These are phyloP conservation scores for Octodonta nipae DNA, from an alignment of 2,888 invertebrate genomes.

Conservation along the genomic window DNA sequence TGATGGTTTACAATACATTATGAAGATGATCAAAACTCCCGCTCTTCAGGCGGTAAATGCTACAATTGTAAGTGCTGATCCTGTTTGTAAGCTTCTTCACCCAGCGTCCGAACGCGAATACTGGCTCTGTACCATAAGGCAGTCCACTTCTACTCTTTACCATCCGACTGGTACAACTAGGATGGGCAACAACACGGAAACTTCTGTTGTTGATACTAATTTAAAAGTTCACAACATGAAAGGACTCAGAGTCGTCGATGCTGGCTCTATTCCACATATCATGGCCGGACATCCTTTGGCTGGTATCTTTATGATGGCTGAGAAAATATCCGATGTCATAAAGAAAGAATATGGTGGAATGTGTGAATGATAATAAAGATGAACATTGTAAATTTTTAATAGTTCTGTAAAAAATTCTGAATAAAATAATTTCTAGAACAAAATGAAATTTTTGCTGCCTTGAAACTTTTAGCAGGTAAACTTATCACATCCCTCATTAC, in stretches of 20 bases:
- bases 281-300: slow-evolving; percentile 41
- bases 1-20: slow-evolving; percentile 38
- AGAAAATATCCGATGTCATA: slow-evolving; percentile 41
- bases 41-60: slow-evolving; percentile 47
- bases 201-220: slow-evolving; percentile 42
- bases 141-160: slow-evolving; percentile 35
- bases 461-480: no score
- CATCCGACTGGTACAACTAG: slow-evolving; percentile 41
- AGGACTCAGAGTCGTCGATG: slow-evolving; percentile 40
- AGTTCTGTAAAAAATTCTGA: no score
- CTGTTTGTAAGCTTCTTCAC: background rate
- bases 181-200: slow-evolving; percentile 39
- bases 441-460: no score
- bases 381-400: no score
- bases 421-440: no score
- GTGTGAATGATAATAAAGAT: no score
- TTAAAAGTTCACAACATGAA: slow-evolving; percentile 39
- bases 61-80: slow-evolving; percentile 32
- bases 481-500: no score
- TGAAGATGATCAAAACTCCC: slow-evolving; percentile 32
- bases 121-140: slow-evolving; percentile 37
- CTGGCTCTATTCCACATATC: slow-evolving; percentile 40
- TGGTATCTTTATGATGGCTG: slow-evolving; percentile 40
- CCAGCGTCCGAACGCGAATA: slow-evolving; percentile 23
- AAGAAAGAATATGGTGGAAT: slow-evolving; percentile 20